Base-by-base conservation (phyloP, 2,888 invertebrate genomes). In the Chrysopilus asiliformis region DNA sequence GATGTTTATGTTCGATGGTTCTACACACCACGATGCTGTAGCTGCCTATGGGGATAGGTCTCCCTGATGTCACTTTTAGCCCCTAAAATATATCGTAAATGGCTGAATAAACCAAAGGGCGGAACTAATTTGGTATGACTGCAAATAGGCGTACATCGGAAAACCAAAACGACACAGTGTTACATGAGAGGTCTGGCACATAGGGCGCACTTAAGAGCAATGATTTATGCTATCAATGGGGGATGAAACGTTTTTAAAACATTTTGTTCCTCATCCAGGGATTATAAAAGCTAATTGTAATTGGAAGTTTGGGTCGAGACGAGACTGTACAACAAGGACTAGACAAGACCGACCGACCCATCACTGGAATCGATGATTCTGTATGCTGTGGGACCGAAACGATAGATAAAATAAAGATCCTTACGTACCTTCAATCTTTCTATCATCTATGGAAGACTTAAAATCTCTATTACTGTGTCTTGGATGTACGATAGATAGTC, bases 101-200 rank as follows among this genome's bases (percentile, higher is more conserved):
- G 53, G 55, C 51, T 56, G 57, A 57, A 58, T 58, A 58, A 58
- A 58, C 57, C 58, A 53, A 59, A 57, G 58, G 59, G 58, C 59
- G 59, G 55, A 59, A 57, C 59, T 59, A 59, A 58, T 58, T 58
- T 57, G 52, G 51, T 42, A 47, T 38, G 46, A 39, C 41, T 39
- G 34, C 39, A 32, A 41, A 39, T 38, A 37, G 39, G 42, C 40
- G 42, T 40, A 40, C 32, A 41, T 38, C 32, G 40, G 34, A 30
- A 43, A 43, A 41, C 39, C 39, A 40, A 43, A 43, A 41, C 38
- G 43, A 39, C 41, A 40, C 38, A 35, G 41, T 40, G 36, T 38
- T 34, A 41, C 38, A 41, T 31, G 34, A 28, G 20, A 32, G 38
- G 32, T 26, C 32, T 26, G 26, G 22, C 14, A 14, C 31, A 18